Percentiles rank a stretch among this genome's conserved stretches.
phyloP scores from a whole-genome alignment of 2,888 invertebrate genomes.

The Chrysodeixis includens region DNA sequence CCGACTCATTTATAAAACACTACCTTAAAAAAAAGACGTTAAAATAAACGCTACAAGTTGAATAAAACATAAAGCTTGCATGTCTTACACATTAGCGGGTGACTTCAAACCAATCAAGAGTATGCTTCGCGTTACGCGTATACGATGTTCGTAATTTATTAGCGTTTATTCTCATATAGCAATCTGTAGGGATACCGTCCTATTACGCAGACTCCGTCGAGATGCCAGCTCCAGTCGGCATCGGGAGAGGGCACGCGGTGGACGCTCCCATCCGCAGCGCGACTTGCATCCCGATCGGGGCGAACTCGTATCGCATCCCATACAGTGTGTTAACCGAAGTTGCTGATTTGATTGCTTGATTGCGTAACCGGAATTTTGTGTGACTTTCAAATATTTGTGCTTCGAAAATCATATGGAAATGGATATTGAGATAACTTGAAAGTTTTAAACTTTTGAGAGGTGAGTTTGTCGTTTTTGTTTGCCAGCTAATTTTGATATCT shows the following conservation, averaged over 20 bases:
- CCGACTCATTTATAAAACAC: constrained; percentile 30
- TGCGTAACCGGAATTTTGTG: constrained; percentile 69
- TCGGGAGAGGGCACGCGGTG: constrained; percentile 77
- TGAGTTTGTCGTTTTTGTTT: constrained; percentile 62
- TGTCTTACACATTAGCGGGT: constrained; percentile 82
- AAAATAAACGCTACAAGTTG: constrained; percentile 33
- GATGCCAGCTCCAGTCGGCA: constrained; percentile 86
- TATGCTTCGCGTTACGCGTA: constrained; percentile 83
- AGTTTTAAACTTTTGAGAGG: constrained; percentile 66
- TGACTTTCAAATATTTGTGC: constrained; percentile 54
- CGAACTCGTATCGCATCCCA: constrained; percentile 66
- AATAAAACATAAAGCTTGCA: constrained; percentile 58
- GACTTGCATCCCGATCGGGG: constrained; percentile 62
- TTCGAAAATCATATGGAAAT: constrained; percentile 63
- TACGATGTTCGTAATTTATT: constrained; percentile 88
- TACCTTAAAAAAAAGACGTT: constrained; percentile 41
- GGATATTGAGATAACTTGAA: constrained; percentile 74
- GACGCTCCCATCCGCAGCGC: constrained; percentile 72
- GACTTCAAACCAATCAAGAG: constrained; percentile 88
- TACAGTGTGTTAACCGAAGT: constrained; percentile 71
- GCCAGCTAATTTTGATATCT: constrained; percentile 17
- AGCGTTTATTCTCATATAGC: constrained; percentile 88
- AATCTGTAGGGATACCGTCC: constrained; percentile 87
- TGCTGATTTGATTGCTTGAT: constrained; percentile 64
- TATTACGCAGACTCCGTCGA: constrained; percentile 88